Evolutionary conservation across 1,140 invertebrate genomes (phyloP).

Genomic region (Alviniconcha marisindica): DNA sequence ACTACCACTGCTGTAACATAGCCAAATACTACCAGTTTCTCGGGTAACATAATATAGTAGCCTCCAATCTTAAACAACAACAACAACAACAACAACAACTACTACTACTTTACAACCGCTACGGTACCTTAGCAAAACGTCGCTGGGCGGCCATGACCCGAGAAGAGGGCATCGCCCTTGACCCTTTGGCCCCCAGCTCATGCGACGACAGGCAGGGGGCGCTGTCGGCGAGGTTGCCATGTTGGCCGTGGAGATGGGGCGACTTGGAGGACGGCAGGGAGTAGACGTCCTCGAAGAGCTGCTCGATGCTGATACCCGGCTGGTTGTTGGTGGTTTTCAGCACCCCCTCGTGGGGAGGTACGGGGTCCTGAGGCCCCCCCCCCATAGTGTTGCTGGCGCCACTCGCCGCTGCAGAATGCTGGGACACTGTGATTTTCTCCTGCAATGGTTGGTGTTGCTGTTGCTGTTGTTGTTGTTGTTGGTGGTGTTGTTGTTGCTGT

Average conservation of each 20-base stretch:
- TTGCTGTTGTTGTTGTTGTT: too few relatives aligned
- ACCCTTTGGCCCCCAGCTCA: neutral
- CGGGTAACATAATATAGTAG: too few relatives aligned
- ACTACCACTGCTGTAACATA: too few relatives aligned
- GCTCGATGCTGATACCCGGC: neutral
- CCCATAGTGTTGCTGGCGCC: neutral
- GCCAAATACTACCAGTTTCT: too few relatives aligned
- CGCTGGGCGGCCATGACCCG: neutral
- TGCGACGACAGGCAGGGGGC: neutral
- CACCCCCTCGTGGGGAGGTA: neutral
- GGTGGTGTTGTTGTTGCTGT: neutral
- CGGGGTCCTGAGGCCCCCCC: too few relatives aligned
- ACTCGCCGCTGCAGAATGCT: neutral
- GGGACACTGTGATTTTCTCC: too few relatives aligned
- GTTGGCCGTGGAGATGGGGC: neutral
- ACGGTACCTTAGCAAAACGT: neutral
- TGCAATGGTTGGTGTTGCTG: too few relatives aligned
- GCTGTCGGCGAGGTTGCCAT: neutral
- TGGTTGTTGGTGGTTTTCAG: neutral
- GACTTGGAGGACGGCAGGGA: neutral
- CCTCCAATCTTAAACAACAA: too few relatives aligned
- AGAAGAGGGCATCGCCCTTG: neutral
- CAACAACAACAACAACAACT: too few relatives aligned
- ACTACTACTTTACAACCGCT: too few relatives aligned
- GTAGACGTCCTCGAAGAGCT: conserved; percentile 11